A percentile compares a stretch with the other conserved stretches of the same genome.
These are phyloP conservation scores for Chiloscyllium punctatum DNA, from an alignment of 2,797 vertebrate genomes.

Conservation along the genomic window DNA sequence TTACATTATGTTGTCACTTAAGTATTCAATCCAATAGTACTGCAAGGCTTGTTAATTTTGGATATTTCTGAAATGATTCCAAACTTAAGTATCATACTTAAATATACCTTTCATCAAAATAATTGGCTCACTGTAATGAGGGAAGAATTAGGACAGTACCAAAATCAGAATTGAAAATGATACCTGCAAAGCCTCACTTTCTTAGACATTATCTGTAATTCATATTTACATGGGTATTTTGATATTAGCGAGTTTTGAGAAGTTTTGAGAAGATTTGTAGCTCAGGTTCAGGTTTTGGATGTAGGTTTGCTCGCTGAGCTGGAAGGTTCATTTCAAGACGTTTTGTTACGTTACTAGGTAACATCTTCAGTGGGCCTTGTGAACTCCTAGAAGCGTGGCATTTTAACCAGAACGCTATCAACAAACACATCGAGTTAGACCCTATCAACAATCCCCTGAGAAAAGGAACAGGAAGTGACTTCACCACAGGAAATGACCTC, in stretches of 20 bases:
- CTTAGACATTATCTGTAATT: neutral
- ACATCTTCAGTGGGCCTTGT: too few species aligned
- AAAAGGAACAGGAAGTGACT: too few species aligned
- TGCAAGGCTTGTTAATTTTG: neutral
- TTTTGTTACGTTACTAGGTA: too few species aligned
- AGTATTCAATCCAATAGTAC: neutral
- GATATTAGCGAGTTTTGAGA: neutral
- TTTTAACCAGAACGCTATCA: too few species aligned
- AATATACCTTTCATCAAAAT: neutral
- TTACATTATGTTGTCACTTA: neutral
- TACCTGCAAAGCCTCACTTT: neutral
- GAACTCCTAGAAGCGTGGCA: too few species aligned
- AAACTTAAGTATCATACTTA: neutral
- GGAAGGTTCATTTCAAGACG: too few species aligned
- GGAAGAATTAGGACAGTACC: neutral
- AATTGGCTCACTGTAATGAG: neutral
- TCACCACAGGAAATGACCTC: too few species aligned
- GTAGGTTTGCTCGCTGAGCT: too few species aligned
- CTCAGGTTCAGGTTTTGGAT: too few species aligned
- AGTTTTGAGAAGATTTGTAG: too few species aligned
- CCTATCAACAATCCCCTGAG: too few species aligned
- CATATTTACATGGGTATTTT: neutral
- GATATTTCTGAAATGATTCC: neutral
- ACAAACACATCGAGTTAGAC: too few species aligned
- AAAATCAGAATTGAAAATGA: neutral